These are phyloP conservation scores for Hyperoplus immaculatus DNA, from an alignment of 2,797 vertebrate genomes.

Conservation along the genomic window DNA sequence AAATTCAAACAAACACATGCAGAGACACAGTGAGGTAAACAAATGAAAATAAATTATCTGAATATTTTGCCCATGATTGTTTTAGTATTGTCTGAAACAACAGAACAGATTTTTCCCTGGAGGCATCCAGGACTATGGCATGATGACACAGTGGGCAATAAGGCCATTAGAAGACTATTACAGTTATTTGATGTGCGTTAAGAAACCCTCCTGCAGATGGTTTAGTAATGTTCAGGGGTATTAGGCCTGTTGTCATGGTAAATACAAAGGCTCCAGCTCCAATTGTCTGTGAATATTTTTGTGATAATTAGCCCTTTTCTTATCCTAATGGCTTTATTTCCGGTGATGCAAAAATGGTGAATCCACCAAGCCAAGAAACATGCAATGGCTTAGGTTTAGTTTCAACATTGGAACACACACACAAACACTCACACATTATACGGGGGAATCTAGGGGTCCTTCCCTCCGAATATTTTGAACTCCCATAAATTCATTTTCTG, in stretches of 20 bases:
- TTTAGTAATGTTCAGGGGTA: conserved; percentile 77
- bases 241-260: conserved; percentile 76
- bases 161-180: conserved; percentile 76
- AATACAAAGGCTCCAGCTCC: conserved; percentile 60
- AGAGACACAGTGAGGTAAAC: conserved; percentile 44
- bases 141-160: conserved; percentile 80
- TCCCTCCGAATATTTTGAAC: too few species aligned
- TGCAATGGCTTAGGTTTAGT: neutral
- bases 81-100: conserved; percentile 51
- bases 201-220: conserved; percentile 75
- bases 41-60: conserved; percentile 49
- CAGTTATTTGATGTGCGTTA: conserved; percentile 77
- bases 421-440: too few species aligned
- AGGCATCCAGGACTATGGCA: conserved; percentile 63
- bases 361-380: conserved; percentile 15
- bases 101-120: conserved; percentile 51
- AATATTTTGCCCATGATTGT: conserved; percentile 49
- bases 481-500: too few species aligned
- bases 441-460: too few species aligned
- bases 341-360: conserved; percentile 52
- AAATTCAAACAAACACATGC: conserved; percentile 60
- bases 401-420: too few species aligned
- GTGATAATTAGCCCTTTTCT: conserved; percentile 67
- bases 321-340: conserved; percentile 68
- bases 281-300: conserved; percentile 59